Base-by-base conservation (phyloP, 2,888 invertebrate species). In the Strigamia transsilvanica region DNA sequence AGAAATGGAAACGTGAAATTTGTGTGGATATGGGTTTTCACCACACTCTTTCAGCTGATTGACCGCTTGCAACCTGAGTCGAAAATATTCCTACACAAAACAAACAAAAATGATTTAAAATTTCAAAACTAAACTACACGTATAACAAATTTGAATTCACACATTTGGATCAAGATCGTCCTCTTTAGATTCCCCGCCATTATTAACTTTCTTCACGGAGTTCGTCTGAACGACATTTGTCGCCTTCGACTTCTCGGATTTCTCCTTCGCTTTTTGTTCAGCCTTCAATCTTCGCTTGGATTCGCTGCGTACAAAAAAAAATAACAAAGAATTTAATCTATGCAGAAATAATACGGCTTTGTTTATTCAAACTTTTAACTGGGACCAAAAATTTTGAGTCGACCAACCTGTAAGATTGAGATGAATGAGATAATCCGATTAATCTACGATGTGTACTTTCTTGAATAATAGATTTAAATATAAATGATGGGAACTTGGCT, bases 11-110 rank as follows among this genome's bases (percentile, higher is more conserved):
- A 99, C 99, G 88, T 94, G 92, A 87, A 97, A 99, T 89, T 99
- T 99, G 88, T 99, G 99, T 15, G 99, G 99, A 88, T 99, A 99
- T 0, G 99, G 99, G 87, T 95, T 92, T 10, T 93, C 90, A 15
- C 92, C 91, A 21, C 90, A 88, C 51, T 90, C 89, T 89, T 98
- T 98, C 66, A 96, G 90, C 82, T 94, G 92, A n/a, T 92, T 91
- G 23, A 99, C 91, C 73, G 94, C 93, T 84, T 92, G 91, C 2
- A 93, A 92, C 82, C 99, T 91, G 82, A 98, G 88, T 87, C 96
- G 95, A 87, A 94, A 96, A 88, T 97, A 99, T 89, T 99, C 91
- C 89, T 91, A 83, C 32, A 61, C 3, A 82, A 38, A 27, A 23
- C 5, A 13, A 79, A n/a, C 21, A 51, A 21, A 21, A 23, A 13